Evolutionary conservation across 2,797 vertebrate genomes (phyloP), one percentile per base, ranked within the genome.

Genomic region (Catharus ustulatus): DNA sequence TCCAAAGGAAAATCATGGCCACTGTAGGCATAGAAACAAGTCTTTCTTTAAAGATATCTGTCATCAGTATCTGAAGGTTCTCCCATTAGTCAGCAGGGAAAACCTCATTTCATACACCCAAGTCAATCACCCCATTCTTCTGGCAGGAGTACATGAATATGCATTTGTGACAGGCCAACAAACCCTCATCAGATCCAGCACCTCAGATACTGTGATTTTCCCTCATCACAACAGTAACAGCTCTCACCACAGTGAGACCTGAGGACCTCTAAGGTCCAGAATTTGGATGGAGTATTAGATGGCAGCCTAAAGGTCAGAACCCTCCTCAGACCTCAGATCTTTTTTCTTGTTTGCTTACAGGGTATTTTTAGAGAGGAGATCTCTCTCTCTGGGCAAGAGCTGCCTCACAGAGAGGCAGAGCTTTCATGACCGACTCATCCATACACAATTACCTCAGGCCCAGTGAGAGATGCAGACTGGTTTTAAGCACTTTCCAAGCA

Each of bases 281-380:
- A 82, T 61, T 46, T 61, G 77, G 85, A 40, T 21, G n/a, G 66
- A 63, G 73, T 91, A 91, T 96, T 95, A 95, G 85, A 64, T 84
- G 77, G 94, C 94, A 96, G 62, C 74, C 84, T 79, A 95, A 96
- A 94, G 94, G 93, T 94, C 89, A 97, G 74, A 95, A 90, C 23
- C 15, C 0, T 76, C 64, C 69, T 79, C 29, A 11, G 79, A 96
- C 74, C 67, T 88, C 90, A 96, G 94, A 93, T 94, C 89, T 77
- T 92, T 90, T 87, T 95, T 63, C 87, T 78, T 91, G 63, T 77
- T 88, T 67, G 89, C 87, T 91, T 88, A 83, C 88, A 93, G 83
- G 83, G 61, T 94, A 97, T 95, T 91, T 96, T 94, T 94, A 96
- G 91, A 93, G 75, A 63, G 40, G 81, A 74, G 77, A 89, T 54